Evolutionary conservation across 2,113 vertebrate species (phyloP).

Genomic region (Sorex fumeus): DNA sequence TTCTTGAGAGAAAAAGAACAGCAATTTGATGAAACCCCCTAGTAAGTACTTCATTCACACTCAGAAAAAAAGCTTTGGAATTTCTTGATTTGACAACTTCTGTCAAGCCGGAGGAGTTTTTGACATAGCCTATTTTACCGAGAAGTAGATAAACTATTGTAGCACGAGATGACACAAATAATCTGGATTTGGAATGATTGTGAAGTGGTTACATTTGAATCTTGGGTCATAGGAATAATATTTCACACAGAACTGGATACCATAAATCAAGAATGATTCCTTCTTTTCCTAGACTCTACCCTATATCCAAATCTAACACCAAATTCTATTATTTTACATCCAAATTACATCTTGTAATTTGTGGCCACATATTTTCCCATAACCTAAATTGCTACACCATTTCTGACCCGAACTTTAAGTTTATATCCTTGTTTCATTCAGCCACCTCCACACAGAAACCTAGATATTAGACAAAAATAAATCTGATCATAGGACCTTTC

Average conservation of each 20-base stretch:
- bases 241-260: background rate
- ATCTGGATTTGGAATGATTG: background rate
- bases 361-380: background rate
- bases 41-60: background rate
- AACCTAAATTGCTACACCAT: background rate
- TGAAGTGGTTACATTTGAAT: background rate
- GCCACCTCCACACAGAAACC: background rate
- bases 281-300: background rate
- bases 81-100: background rate
- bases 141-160: too few relatives aligned
- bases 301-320: background rate
- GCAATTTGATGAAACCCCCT: background rate
- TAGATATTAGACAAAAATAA: background rate
- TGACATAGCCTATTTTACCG: background rate
- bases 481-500: background rate
- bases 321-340: background rate
- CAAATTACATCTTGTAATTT: background rate
- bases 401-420: background rate
- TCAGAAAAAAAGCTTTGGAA: slow-evolving; percentile 44
- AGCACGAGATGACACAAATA: background rate
- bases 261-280: background rate
- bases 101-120: background rate
- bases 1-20: background rate
- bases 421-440: background rate
- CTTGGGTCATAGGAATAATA: background rate